Percentiles rank a stretch among this genome's conserved stretches.
Evolutionary conservation across 2,113 vertebrate species (phyloP).

Genomic region (Nycticebus coucang): DNA sequence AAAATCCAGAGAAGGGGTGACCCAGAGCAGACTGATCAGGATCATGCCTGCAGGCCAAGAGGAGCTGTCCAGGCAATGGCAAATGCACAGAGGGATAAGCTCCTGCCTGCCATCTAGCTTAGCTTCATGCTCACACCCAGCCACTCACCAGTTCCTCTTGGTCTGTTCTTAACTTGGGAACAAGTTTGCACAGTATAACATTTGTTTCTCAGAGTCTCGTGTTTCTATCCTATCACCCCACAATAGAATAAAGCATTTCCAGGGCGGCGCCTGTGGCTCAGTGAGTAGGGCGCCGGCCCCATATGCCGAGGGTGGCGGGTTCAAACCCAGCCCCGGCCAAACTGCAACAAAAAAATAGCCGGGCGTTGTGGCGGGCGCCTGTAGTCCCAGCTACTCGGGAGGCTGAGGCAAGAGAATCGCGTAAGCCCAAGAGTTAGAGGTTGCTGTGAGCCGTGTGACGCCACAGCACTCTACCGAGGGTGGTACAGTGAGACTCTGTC

Average conservation of each 20-base stretch:
- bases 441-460: no score
- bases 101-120: background rate
- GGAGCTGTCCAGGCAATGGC: background rate
- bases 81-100: background rate
- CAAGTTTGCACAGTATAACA: background rate
- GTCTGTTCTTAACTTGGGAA: background rate
- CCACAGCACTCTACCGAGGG: no score
- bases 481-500: no score
- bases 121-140: background rate
- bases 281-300: no score
- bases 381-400: no score
- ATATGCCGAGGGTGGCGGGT: no score
- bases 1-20: background rate
- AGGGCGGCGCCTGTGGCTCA: no score
- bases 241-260: background rate
- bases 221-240: background rate
- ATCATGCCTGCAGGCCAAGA: background rate
- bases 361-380: no score
- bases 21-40: accelerated
- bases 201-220: background rate
- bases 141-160: background rate
- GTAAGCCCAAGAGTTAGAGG: no score
- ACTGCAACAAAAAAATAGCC: no score
- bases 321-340: no score
- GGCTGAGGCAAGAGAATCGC: no score